phyloP scores from a whole-genome alignment of 2,113 vertebrate species.

The Anoura caudifer region DNA sequence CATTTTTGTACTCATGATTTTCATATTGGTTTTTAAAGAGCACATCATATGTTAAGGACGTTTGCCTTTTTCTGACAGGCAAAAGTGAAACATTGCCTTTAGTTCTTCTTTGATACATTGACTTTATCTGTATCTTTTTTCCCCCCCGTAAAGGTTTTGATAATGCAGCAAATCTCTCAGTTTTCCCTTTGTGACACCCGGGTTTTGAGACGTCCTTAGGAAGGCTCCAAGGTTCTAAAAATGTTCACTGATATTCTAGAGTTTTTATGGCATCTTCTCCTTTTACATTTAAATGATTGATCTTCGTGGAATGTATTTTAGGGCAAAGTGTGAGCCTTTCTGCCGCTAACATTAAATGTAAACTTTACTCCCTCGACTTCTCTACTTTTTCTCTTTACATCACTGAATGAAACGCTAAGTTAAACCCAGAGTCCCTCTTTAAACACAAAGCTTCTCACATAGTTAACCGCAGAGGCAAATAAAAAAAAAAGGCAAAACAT shows the following conservation, averaged over 20 bases:
- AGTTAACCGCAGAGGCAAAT: neutral
- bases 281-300: neutral
- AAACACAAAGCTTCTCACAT: neutral
- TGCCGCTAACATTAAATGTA: neutral
- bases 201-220: neutral
- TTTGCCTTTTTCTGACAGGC: neutral
- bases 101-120: neutral
- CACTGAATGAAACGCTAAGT: neutral
- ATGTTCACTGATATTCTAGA: neutral
- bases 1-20: constrained; percentile 28
- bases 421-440: neutral
- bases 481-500: neutral
- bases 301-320: neutral
- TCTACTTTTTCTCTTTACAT: constrained; percentile 7
- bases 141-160: neutral
- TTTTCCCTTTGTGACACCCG: constrained; percentile 5
- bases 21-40: constrained; percentile 15
- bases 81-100: neutral
- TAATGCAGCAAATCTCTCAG: neutral
- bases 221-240: constrained; percentile 33
- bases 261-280: neutral
- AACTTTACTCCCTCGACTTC: neutral
- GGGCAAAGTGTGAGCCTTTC: neutral
- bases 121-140: neutral
- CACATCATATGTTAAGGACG: neutral